A percentile compares a stretch with the other conserved stretches of the same genome.
Conservation (phyloP, 2,113 vertebrate species). For the Gallinago media region DNA sequence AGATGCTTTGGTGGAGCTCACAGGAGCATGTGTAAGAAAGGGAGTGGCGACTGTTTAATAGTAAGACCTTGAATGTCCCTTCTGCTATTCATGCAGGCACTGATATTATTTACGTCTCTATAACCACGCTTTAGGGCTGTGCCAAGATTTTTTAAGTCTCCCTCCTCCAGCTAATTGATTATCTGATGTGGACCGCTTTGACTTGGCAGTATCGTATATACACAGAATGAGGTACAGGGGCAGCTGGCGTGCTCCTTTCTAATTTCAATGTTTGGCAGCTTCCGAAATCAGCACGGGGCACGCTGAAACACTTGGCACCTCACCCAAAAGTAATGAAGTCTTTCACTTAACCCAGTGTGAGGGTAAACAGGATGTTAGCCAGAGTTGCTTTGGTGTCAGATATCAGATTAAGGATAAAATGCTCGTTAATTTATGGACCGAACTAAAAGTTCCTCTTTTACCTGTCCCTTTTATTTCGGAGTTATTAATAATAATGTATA, state of each 20-base stretch:
- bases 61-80: conserved; percentile 38
- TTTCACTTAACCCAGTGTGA: conserved; percentile 55
- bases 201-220: conserved; percentile 51
- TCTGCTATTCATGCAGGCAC: conserved; percentile 16
- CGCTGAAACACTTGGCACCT: conserved; percentile 62
- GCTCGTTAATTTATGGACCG: not conserved
- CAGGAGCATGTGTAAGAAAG: not conserved
- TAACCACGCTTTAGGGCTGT: conserved; percentile 40
- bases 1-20: not conserved
- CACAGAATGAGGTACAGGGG: conserved; percentile 58
- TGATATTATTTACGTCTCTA: conserved; percentile 57
- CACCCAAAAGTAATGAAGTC: conserved; percentile 51
- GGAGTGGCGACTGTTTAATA: not conserved
- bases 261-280: conserved; percentile 71
- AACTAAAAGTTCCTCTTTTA: not conserved
- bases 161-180: conserved; percentile 67
- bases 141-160: conserved; percentile 66
- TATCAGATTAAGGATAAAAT: conserved; percentile 50
- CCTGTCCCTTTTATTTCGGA: not conserved
- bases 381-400: conserved; percentile 63
- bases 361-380: conserved; percentile 68
- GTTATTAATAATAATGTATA: not conserved
- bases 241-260: conserved; percentile 63
- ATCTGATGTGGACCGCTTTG: conserved; percentile 62
- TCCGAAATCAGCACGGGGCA: conserved; percentile 54